phyloP scores from a whole-genome alignment of 37 sponge, comb jelly and placozoan genomes.

The Amphimedon queenslandica region DNA sequence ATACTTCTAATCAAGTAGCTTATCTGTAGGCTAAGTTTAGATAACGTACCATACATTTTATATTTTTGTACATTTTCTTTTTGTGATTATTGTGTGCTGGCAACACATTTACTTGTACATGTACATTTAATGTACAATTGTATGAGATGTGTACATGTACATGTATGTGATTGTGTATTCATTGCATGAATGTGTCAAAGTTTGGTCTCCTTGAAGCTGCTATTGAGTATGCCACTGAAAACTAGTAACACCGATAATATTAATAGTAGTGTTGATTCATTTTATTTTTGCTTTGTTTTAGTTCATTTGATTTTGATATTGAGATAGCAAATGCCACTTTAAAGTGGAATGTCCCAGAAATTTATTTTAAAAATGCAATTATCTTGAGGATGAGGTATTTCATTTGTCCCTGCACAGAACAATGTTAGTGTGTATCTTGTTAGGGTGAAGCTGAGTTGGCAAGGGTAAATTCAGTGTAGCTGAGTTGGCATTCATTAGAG shows the following conservation, averaged over 20 bases:
- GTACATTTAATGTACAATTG: no score
- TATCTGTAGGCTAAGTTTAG: constrained; percentile 96
- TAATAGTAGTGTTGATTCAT: background rate
- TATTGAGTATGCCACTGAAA: constrained; percentile 92
- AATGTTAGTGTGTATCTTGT: constrained; percentile 5
- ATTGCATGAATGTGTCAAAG: constrained; percentile 75
- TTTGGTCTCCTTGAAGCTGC: constrained; percentile 92
- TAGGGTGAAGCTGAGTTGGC: background rate
- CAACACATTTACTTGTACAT: no score
- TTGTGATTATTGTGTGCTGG: no score
- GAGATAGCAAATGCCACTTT: constrained; percentile 76
- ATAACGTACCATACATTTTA: constrained; percentile 10
- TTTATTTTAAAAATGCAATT: constrained; percentile 93
- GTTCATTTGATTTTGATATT: constrained; percentile 96
- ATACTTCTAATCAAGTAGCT: constrained; percentile 95
- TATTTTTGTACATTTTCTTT: background rate
- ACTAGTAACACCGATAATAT: constrained; percentile 55
- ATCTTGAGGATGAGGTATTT: constrained; percentile 92
- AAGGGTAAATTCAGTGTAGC: constrained; percentile 91
- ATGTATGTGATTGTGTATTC: no score
- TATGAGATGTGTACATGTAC: no score
- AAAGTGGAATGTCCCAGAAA: constrained; percentile 79
- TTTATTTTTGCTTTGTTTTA: constrained; percentile 27
- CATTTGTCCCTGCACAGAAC: no score
- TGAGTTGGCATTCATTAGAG: constrained; percentile 83